Evolutionary conservation across 2,888 invertebrate genomes (phyloP).

Genomic region (Tortricodes alternella): DNA sequence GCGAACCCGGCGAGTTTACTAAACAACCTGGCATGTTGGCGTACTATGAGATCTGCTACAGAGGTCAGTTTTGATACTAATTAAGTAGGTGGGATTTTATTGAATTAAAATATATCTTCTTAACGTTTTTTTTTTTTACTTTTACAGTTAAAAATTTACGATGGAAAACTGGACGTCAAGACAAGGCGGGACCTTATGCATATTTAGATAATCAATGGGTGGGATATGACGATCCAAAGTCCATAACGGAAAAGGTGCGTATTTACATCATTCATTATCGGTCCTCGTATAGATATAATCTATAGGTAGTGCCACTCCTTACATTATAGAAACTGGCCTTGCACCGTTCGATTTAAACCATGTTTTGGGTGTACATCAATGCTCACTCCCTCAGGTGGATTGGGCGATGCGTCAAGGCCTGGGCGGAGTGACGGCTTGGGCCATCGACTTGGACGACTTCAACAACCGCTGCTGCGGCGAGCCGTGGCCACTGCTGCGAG

Average conservation of each 20-base stretch:
- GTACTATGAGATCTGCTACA: constrained; percentile 92
- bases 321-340: too few relatives aligned
- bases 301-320: too few relatives aligned
- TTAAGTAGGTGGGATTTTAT: neutral
- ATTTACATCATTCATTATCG: neutral
- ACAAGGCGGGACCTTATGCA: constrained; percentile 89
- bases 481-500: constrained; percentile 89
- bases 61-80: constrained; percentile 54
- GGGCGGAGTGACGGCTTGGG: constrained; percentile 94
- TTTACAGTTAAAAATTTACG: constrained; percentile 83
- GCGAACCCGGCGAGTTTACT: constrained; percentile 90
- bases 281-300: too few relatives aligned
- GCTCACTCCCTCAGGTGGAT: constrained; percentile 76
- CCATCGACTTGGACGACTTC: constrained; percentile 94
- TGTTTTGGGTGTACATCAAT: neutral
- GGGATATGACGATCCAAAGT: constrained; percentile 92
- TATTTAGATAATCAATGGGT: constrained; percentile 93
- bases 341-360: too few relatives aligned
- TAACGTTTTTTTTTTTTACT: constrained; percentile 20
- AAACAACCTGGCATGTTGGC: constrained; percentile 94
- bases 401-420: constrained; percentile 88
- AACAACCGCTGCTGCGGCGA: constrained; percentile 92
- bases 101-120: neutral
- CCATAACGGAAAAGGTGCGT: constrained; percentile 86
- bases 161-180: constrained; percentile 85